These are phyloP conservation scores for Actinemys pallida DNA, from an alignment of 2,113 vertebrate species.

Conservation along the genomic window DNA sequence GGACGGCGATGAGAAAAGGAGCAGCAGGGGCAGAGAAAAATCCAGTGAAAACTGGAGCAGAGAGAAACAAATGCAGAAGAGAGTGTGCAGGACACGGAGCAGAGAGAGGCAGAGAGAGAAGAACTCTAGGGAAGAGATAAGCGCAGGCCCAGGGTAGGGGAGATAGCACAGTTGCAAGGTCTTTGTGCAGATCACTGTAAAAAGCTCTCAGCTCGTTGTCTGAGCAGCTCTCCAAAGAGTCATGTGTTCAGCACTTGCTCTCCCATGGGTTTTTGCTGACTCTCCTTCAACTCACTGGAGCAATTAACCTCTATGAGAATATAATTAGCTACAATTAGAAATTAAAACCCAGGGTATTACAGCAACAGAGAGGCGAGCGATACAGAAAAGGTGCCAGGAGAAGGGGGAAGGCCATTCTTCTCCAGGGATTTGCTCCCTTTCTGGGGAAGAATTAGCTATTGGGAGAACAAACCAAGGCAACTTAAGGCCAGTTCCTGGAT, in stretches of 20 bases:
- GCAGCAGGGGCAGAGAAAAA: not conserved
- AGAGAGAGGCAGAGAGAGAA: not conserved
- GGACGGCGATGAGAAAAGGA: not conserved
- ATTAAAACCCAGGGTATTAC: not conserved
- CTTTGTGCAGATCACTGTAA: not conserved
- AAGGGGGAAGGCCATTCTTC: constrained; percentile 13
- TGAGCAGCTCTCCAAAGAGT: not conserved
- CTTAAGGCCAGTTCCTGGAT: constrained; percentile 57
- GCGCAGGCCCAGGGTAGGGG: not conserved
- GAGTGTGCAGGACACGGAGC: not conserved
- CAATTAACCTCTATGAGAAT: constrained; percentile 31
- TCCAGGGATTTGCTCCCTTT: constrained; percentile 30
- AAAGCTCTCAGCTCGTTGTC: not conserved
- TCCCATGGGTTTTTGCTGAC: not conserved
- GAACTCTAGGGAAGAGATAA: not conserved
- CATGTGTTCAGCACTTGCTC: not conserved
- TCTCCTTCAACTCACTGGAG: not conserved
- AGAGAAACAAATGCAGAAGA: not conserved
- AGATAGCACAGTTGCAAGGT: not conserved
- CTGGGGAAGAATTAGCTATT: constrained; percentile 35
- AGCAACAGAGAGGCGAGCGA: not conserved
- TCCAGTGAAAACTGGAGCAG: not conserved
- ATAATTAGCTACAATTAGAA: not conserved
- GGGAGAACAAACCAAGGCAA: constrained; percentile 60
- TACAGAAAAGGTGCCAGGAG: not conserved